Evolutionary conservation across 2,113 vertebrate species (phyloP), one percentile per base, ranked within the genome.

Genomic region (Grammomys dolichurus): DNA sequence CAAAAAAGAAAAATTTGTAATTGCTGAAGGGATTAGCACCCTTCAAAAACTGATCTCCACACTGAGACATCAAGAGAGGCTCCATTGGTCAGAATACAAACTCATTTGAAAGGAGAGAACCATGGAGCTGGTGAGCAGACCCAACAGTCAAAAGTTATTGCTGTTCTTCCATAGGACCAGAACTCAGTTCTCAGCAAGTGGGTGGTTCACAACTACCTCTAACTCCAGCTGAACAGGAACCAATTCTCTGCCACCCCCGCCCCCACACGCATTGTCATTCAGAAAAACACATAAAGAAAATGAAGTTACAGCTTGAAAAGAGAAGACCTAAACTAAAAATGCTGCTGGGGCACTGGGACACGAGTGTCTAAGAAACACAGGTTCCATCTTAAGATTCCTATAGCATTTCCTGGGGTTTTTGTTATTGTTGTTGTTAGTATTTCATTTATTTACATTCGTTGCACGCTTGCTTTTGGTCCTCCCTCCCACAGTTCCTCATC

Each of bases 301-400:
- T 78, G 31, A 20, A 54, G 20, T 26, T 40, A 24, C 9, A 60
- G 22, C 54, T 40, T 26, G 20, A 60, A 82, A 58, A 26, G 12
- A 26, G 12, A 82, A 24, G 4, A 20, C 77, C 31, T 56, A 36
- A 14, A 40, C 56, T 82, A 60, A 82, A 82, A 60, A 82, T 82
- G n/a, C 5, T 40, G 20, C 51, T 16, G 5, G 5, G 4, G 28
- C 0, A 1, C 0, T 28, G 65, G 65, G 28, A 1, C 28, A 82
- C 20, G 3, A 3, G 12, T 40, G 24, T 31, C 65, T 5, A 60
- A 60, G 36, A 58, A 40, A 60, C 56, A 58, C 6, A 60, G 12
- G 12, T 22, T 60, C 4, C 12, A 26, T 60, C 56, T 60, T n/a
- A 40, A 40, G 56, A 58, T 82, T 36, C 33, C 36, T 10, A 17